Evolutionary conservation across 2,888 invertebrate genomes (phyloP), one percentile per base, ranked within the genome.

Genomic region (Drosophila kanekoi): DNA sequence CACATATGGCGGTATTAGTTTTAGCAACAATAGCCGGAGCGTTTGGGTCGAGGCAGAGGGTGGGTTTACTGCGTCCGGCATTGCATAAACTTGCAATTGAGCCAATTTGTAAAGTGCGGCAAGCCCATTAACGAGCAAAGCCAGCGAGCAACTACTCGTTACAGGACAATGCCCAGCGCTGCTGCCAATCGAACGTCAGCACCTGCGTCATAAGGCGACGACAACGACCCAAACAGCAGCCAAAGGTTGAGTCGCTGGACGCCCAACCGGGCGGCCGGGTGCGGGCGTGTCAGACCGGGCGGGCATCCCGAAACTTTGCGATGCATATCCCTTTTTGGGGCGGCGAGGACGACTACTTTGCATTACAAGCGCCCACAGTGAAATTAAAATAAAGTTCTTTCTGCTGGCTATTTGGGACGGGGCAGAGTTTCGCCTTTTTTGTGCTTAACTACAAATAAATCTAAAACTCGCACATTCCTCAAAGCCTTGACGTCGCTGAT

Each of bases 11-110:
- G 87, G 89, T 81, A 83, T 87, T 87, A 83, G 87, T 87, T 87
- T 77, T 77, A 69, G 73, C 66, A 72, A 79, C 79, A 77, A 78
- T 72, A 61, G 45, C 41, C 28, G 45, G 23, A 16, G 13, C 38
- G 9, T 16, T n/a, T 10, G 38, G 33, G 10, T 5, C 1, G 28
- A 18, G 23, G 28, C n/a, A 14, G 11, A 5, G 40, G 48, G 35
- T 40, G 14, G 44, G 32, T 18, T 28, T 23, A 28, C 14, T 44
- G 43, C 51, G 63, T 18, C 40, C 58, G 82, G 81, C 88, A 82
- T 87, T 88, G 87, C 89, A 91, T 91, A 91, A 92, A 91, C 89
- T 90, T 90, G 91, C 91, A 92, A 92, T 92, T 92, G 92, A 92
- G 90, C 90, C 92, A 92, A 92, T 92, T 92, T 92, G 89, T 91